Percentiles rank a stretch among this genome's conserved stretches.
Evolutionary conservation across 2,888 invertebrate species (phyloP).

Genomic region (Cyclophora albipunctata): DNA sequence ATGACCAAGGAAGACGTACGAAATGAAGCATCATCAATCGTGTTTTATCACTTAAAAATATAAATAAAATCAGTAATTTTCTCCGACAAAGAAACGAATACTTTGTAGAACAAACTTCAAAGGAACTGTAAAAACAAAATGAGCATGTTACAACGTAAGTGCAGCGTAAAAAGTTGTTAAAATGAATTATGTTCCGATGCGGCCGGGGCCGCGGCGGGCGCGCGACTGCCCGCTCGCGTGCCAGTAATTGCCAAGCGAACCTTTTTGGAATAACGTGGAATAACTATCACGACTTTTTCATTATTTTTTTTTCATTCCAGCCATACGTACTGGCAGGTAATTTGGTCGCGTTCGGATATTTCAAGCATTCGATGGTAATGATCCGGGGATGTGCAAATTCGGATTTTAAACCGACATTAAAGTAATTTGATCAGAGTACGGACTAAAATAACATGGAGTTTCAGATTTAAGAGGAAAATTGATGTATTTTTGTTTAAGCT

Average conservation of each 20-base stretch:
- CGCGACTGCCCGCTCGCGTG: conserved; percentile 72
- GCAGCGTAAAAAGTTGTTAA: conserved; percentile 16
- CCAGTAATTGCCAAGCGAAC: conserved; percentile 70
- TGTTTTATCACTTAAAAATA: too few species aligned
- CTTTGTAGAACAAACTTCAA: too few species aligned
- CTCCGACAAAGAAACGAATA: neutral
- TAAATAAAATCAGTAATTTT: conserved; percentile 2
- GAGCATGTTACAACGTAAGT: conserved; percentile 2
- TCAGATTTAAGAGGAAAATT: too few species aligned
- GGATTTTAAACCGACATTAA: too few species aligned
- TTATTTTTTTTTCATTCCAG: conserved; percentile 62
- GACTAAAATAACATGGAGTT: too few species aligned
- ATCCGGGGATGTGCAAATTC: conserved; percentile 4
- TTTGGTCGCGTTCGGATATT: conserved; percentile 59
- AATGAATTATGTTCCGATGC: conserved; percentile 32
- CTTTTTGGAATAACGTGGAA: conserved; percentile 73
- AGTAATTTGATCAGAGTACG: too few species aligned
- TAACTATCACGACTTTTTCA: conserved; percentile 75
- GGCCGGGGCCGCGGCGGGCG: conserved; percentile 47
- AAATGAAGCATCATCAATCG: too few species aligned
- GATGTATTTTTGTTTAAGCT: too few species aligned
- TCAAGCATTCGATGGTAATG: conserved; percentile 43
- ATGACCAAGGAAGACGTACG: too few species aligned
- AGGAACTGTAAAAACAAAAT: too few species aligned
- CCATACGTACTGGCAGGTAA: conserved; percentile 57